A percentile compares a stretch with the other conserved stretches of the same genome.
These are phyloP conservation scores for Ophraella communa DNA, from an alignment of 2,888 invertebrate species.

Conservation along the genomic window DNA sequence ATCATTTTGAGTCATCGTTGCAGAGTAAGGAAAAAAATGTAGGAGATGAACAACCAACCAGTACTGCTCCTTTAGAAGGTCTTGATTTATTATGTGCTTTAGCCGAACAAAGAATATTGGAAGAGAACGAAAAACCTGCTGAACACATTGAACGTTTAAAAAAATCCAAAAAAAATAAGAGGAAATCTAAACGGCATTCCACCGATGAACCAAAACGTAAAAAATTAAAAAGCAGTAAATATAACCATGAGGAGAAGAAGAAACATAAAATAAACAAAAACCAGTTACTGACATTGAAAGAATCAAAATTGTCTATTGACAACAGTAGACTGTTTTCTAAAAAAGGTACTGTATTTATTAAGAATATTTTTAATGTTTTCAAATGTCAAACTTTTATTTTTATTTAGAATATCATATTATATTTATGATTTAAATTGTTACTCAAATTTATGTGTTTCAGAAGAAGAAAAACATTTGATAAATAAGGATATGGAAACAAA, in stretches of 20 bases:
- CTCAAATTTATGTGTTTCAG: constrained; percentile 5
- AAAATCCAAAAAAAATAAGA: constrained; percentile 59
- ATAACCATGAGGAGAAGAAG: constrained; percentile 45
- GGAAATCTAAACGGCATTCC: constrained; percentile 56
- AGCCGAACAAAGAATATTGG: constrained; percentile 83
- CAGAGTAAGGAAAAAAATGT: constrained; percentile 50
- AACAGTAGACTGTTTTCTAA: constrained; percentile 45
- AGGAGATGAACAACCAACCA: constrained; percentile 52
- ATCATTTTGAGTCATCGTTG: constrained; percentile 70
- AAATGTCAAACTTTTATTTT: neutral
- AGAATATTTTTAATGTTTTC: neutral
- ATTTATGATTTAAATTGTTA: too few species aligned
- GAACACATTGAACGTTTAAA: constrained; percentile 38
- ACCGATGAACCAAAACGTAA: constrained; percentile 57
- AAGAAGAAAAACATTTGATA: neutral
- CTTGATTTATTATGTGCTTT: constrained; percentile 81
- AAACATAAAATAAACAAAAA: constrained; percentile 49
- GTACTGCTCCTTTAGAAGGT: constrained; percentile 63
- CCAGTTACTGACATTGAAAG: constrained; percentile 59
- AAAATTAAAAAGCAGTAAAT: constrained; percentile 52
- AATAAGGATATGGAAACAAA: neutral
- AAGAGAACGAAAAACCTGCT: constrained; percentile 65
- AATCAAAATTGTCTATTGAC: constrained; percentile 56
- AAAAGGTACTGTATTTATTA: neutral
- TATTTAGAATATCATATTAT: too few species aligned